Evolutionary conservation across 37 sponge, comb jelly and placozoan genomes (phyloP).

Genomic region (Tethya wilhelma): DNA sequence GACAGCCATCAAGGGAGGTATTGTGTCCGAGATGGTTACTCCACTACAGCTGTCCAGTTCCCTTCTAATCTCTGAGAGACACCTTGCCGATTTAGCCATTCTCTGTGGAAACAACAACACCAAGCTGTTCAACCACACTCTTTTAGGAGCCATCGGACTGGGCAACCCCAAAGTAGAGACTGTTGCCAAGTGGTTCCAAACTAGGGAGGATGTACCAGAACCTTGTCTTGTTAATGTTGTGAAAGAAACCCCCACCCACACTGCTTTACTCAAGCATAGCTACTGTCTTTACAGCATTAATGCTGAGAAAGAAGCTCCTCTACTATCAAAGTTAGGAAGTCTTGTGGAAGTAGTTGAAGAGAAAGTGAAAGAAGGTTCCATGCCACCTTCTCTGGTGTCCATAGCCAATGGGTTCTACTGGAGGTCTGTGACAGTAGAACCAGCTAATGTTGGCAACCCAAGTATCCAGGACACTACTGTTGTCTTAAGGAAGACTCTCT

Average conservation of each 20-base stretch:
- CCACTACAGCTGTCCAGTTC: slow-evolving; percentile 11
- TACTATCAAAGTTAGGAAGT: neutral
- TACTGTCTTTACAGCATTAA: neutral
- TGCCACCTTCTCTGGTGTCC: slow-evolving; percentile 3
- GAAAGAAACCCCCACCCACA: too few relatives aligned
- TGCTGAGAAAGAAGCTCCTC: neutral
- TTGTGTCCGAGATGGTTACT: slow-evolving; percentile 9
- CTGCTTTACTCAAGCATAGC: too few relatives aligned
- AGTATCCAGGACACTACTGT: slow-evolving; percentile 42
- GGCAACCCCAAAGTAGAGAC: neutral
- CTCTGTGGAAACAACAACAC: slow-evolving; percentile 6
- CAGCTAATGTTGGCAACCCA: slow-evolving; percentile 11
- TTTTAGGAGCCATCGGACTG: slow-evolving; percentile 16
- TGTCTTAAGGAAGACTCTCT: slow-evolving; percentile 28
- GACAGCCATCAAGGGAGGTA: slow-evolving; percentile 2
- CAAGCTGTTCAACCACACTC: neutral
- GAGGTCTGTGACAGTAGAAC: slow-evolving; percentile 39
- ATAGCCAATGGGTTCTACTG: slow-evolving; percentile 16
- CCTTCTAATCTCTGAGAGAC: slow-evolving; percentile 14
- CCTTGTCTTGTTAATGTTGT: neutral
- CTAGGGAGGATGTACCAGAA: slow-evolving; percentile 20
- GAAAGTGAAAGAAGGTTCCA: neutral
- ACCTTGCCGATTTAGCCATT: slow-evolving; percentile 51
- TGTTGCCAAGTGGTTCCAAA: slow-evolving; percentile 32
- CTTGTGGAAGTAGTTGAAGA: neutral